Percentiles rank a stretch among this genome's conserved stretches.
phyloP scores from a whole-genome alignment of 2,113 vertebrate species.

The Eudorcas thomsonii region DNA sequence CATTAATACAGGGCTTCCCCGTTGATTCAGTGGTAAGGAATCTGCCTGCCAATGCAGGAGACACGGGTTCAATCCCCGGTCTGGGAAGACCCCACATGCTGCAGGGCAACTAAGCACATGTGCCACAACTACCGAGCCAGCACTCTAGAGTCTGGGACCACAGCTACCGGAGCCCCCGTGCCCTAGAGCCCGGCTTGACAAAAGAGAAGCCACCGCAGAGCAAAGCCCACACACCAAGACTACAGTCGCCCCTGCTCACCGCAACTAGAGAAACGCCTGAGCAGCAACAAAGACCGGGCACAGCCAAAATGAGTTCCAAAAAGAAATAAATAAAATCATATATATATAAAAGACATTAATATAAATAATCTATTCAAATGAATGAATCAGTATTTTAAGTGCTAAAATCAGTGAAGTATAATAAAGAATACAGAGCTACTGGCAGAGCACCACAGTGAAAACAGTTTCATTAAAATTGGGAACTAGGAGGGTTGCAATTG shows the following conservation, averaged over 20 bases:
- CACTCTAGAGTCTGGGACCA: neutral
- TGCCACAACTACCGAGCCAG: neutral
- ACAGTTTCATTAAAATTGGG: neutral
- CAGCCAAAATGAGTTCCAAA: neutral
- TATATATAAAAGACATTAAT: neutral
- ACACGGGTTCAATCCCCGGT: neutral
- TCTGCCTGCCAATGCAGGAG: neutral
- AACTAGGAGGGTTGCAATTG: neutral
- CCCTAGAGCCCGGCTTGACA: neutral
- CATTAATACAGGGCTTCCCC: neutral
- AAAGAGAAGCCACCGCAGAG: neutral
- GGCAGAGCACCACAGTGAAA: neutral
- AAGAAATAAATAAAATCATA: neutral
- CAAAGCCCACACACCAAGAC: neutral
- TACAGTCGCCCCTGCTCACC: neutral
- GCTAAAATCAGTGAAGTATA: neutral
- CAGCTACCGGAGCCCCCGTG: neutral
- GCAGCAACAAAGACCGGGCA: neutral
- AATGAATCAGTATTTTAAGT: conserved; percentile 4
- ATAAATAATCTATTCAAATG: neutral
- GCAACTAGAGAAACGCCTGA: neutral
- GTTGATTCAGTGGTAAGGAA: neutral
- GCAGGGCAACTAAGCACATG: neutral
- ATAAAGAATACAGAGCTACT: neutral
- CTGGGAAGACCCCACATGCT: neutral